Base-by-base conservation (phyloP, 2,113 vertebrate genomes). In the Platysternon megacephalum region DNA sequence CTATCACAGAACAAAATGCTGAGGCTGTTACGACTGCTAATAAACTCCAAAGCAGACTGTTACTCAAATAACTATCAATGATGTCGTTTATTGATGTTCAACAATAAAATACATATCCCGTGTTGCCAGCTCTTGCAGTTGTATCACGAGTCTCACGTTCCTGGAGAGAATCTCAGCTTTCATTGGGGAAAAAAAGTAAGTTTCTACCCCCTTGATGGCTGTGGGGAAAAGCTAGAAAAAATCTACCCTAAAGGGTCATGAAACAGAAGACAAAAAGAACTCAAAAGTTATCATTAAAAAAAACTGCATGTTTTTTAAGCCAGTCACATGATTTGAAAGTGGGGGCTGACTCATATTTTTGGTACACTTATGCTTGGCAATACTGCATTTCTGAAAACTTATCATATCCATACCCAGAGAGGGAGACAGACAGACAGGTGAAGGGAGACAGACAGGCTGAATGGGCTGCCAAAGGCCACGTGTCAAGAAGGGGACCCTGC, bases 401-500 rank as follows among this genome's bases (percentile, higher is more conserved):
- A 26, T 87, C 28, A 16, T 91, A 82, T 68, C 42, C 78, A 42
- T 26, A 52, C 6, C 4, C 16, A 68, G 49, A 17, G 51, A 82
- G 91, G 79, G 6, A 93, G 35, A 58, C 21, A 32, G 26, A 21
- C 5, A 17, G 35, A 85, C 52, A 87, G 48, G n/a, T 32, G 32
- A 65, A 17, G 61, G 14, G 61, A 35, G 72, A 46, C 84, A 91
- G 55, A 56, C 6, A n/a, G 26, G 7, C 49, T 91, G 88, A 93
- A 68, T 56, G 78, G 35, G 35, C 58, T 89, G 13, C 81, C 81
- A 74, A 89, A 91, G 82, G 79, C 79, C 92, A 22, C 49, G 55
- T 93, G 90, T 79, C 96, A 91, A 82, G 72, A 90, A 92, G 58
- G 95, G 79, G 83, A 87, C 53, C 28, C 87, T 91, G 72, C 11